Evolutionary conservation across 1,140 invertebrate genomes (phyloP).

Genomic region (Drosophila takahashii): DNA sequence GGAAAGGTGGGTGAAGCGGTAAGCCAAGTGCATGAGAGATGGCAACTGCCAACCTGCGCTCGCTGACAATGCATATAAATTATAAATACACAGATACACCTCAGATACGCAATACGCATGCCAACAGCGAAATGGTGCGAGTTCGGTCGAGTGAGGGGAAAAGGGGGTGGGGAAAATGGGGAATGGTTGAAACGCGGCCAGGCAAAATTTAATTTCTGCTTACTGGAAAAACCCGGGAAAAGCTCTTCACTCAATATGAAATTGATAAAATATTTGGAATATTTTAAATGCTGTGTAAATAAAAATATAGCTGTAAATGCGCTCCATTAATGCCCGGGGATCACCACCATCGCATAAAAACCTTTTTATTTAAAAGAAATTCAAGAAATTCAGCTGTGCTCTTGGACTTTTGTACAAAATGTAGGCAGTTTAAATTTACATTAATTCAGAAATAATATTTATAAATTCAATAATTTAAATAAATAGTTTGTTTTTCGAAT

Average conservation of each 20-base stretch:
- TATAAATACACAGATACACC: slow-evolving; percentile 74
- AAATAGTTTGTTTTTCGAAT: too few species aligned
- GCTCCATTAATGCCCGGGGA: background rate
- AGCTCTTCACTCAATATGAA: background rate
- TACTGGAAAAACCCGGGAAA: slow-evolving; percentile 11
- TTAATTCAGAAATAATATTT: too few species aligned
- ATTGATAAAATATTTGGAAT: background rate
- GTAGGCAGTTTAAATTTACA: too few species aligned
- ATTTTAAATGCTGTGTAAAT: background rate
- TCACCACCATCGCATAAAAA: background rate
- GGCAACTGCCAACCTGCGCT: slow-evolving; percentile 59
- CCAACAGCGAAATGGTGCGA: slow-evolving; percentile 25
- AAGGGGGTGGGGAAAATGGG: background rate
- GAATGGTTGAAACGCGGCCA: slow-evolving; percentile 23
- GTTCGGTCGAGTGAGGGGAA: background rate
- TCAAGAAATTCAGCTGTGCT: background rate
- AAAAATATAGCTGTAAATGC: background rate
- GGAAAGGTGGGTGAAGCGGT: slow-evolving; percentile 3
- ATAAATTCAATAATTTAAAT: too few species aligned
- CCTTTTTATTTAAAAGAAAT: background rate
- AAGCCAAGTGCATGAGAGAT: slow-evolving; percentile 32
- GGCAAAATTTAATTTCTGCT: slow-evolving; percentile 35
- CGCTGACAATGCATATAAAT: slow-evolving; percentile 80
- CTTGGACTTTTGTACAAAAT: too few species aligned
- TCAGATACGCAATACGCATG: slow-evolving; percentile 68